Evolutionary conservation across 2,888 invertebrate genomes (phyloP).

Genomic region (Muscina levida): DNA sequence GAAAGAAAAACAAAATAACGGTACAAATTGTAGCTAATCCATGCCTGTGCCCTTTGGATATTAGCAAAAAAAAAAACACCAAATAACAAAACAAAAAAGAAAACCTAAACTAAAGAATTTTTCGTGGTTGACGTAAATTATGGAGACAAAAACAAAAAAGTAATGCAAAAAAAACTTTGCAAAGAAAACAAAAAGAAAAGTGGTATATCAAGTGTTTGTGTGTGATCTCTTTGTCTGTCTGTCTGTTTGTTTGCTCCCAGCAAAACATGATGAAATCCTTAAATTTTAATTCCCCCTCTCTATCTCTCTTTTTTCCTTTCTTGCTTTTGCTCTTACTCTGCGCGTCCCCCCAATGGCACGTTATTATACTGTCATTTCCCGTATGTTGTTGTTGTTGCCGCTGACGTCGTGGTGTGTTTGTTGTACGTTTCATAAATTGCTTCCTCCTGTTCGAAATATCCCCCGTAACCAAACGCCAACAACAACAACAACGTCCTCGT

Average conservation of each 20-base stretch:
- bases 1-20: constrained; percentile 48
- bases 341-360: neutral
- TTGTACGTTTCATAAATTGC: constrained; percentile 33
- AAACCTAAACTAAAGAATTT: constrained; percentile 19
- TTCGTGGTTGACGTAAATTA: constrained; percentile 38
- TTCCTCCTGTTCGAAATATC: constrained; percentile 4
- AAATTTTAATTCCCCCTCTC: constrained; percentile 15
- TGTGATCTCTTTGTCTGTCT: too few relatives aligned
- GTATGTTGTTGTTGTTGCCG: neutral
- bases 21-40: constrained; percentile 46
- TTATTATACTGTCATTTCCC: constrained; percentile 4
- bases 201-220: constrained; percentile 32
- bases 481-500: neutral
- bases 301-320: constrained; percentile 22
- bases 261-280: constrained; percentile 24
- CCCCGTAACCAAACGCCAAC: neutral
- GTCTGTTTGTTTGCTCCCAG: constrained; percentile 56
- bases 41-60: too few relatives aligned
- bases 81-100: constrained; percentile 48
- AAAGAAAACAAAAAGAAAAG: constrained; percentile 39
- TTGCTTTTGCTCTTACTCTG: neutral
- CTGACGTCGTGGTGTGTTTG: constrained; percentile 14
- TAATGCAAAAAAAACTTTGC: constrained; percentile 2
- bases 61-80: constrained; percentile 8
- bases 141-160: neutral